These are phyloP conservation scores for Microcebus griseorufus DNA, from an alignment of 2,113 vertebrate genomes.

Conservation along the genomic window DNA sequence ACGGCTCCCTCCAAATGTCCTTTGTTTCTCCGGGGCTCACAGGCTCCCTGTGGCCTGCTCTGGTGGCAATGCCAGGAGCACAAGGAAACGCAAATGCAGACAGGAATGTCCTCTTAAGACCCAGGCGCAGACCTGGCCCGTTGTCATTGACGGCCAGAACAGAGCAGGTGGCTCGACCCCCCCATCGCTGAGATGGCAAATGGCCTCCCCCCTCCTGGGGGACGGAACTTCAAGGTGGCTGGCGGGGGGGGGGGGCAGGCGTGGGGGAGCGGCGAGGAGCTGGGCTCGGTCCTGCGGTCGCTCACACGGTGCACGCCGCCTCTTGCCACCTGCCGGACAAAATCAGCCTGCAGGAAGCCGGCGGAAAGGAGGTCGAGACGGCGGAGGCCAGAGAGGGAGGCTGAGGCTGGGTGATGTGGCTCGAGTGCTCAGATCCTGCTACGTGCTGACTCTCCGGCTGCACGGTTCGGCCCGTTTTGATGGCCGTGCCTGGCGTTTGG, in stretches of 20 bases:
- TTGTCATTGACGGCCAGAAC: neutral
- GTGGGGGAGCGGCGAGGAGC: neutral
- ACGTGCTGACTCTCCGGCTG: neutral
- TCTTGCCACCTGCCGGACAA: neutral
- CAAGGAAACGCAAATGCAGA: no score
- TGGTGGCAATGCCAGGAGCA: no score
- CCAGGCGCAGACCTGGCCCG: no score
- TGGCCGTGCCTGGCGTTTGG: slow-evolving; percentile 20
- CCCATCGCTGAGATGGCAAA: neutral
- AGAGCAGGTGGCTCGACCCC: neutral
- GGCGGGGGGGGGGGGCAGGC: neutral
- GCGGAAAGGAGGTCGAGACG: neutral
- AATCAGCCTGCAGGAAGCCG: neutral
- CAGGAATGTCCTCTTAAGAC: no score
- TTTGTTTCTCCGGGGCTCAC: no score
- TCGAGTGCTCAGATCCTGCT: neutral
- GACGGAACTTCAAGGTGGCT: neutral
- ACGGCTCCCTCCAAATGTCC: no score
- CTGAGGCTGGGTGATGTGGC: neutral
- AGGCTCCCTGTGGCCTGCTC: no score
- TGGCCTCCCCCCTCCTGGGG: fast-evolving
- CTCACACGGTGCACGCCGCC: fast-evolving
- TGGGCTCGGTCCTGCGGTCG: neutral
- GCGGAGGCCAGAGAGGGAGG: neutral
- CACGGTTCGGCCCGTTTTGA: neutral